Evolutionary conservation across 2,888 invertebrate species (phyloP).

Genomic region (Agrochola lota): DNA sequence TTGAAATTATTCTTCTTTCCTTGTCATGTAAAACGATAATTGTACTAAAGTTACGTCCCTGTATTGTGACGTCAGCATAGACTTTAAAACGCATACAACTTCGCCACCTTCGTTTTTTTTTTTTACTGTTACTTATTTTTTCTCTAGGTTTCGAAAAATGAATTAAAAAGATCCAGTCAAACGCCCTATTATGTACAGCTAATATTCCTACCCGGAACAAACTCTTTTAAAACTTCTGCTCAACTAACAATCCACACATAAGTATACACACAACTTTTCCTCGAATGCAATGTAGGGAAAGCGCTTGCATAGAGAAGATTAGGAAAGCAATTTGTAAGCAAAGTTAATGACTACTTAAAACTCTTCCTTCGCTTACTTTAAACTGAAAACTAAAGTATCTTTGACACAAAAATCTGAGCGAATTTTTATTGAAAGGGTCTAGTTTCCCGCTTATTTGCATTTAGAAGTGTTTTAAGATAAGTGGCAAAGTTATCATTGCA

Average conservation of each 20-base stretch:
- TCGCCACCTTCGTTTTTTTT: too few relatives aligned
- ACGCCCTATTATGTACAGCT: neutral
- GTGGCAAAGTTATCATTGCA: slow-evolving; percentile 52
- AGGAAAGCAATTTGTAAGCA: slow-evolving; percentile 26
- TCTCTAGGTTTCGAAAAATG: too few relatives aligned
- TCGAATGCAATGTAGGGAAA: slow-evolving; percentile 1
- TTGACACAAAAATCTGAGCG: slow-evolving; percentile 18
- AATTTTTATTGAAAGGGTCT: slow-evolving; percentile 66
- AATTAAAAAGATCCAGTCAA: too few relatives aligned
- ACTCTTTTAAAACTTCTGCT: neutral
- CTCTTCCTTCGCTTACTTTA: slow-evolving; percentile 24
- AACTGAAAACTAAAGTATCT: slow-evolving; percentile 35
- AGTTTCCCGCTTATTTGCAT: slow-evolving; percentile 72
- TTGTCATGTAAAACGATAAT: too few relatives aligned
- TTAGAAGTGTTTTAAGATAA: slow-evolving; percentile 68
- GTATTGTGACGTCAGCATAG: too few relatives aligned
- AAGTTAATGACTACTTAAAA: slow-evolving; percentile 32
- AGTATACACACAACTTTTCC: neutral
- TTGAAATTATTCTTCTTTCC: too few relatives aligned
- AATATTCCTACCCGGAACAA: neutral
- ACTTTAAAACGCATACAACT: too few relatives aligned
- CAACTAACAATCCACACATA: neutral
- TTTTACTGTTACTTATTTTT: too few relatives aligned
- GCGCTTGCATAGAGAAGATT: slow-evolving; percentile 4
- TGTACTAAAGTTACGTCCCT: too few relatives aligned